These are phyloP conservation scores for Prionailurus bengalensis DNA, from an alignment of 2,113 vertebrate species.

Conservation along the genomic window DNA sequence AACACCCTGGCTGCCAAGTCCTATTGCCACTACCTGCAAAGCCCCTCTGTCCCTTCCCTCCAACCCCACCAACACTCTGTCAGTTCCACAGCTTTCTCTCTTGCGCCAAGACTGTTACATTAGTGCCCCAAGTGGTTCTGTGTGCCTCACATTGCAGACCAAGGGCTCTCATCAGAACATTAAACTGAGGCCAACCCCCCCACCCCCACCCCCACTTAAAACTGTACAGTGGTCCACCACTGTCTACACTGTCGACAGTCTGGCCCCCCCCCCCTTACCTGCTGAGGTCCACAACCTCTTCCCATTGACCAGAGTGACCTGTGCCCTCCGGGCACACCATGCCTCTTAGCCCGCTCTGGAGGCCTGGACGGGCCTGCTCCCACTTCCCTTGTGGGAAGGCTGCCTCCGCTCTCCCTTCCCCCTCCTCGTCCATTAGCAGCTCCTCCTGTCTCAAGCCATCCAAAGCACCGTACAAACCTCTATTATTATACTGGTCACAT, in stretches of 20 bases:
- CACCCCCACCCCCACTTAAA: background rate
- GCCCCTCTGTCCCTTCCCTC: background rate
- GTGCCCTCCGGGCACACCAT: background rate
- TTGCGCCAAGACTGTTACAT: background rate
- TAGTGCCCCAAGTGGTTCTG: background rate
- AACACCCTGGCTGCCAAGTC: background rate
- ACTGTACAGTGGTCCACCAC: background rate
- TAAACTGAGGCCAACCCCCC: background rate
- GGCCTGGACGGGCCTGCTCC: background rate
- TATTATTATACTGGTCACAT: background rate
- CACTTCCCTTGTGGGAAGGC: background rate
- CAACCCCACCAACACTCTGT: background rate
- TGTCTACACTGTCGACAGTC: background rate
- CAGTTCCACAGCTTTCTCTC: background rate
- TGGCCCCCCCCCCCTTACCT: background rate
- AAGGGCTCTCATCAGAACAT: background rate
- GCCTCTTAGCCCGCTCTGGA: background rate
- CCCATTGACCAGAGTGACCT: background rate
- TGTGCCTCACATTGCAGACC: background rate
- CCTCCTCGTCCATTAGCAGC: background rate
- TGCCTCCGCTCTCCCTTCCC: background rate
- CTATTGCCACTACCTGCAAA: background rate
- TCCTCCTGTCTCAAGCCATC: background rate
- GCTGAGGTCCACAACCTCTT: background rate
- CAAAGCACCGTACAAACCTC: background rate